Evolutionary conservation across 2,888 invertebrate species (phyloP).

Genomic region (Caenorhabditis sp.): DNA sequence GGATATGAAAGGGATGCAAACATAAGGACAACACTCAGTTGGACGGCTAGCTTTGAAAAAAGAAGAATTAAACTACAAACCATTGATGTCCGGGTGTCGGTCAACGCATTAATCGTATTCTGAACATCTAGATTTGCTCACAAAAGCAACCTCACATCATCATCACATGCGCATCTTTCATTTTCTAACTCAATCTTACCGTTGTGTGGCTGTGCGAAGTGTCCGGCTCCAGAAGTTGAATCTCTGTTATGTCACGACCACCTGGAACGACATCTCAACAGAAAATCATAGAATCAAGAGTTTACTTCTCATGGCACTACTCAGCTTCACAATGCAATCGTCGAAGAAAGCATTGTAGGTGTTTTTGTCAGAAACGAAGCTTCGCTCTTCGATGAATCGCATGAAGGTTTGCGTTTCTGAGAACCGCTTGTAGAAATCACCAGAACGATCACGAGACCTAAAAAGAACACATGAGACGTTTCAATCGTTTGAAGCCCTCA

Average conservation of each 20-base stretch:
- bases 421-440: conserved; percentile 76
- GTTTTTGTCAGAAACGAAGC: conserved; percentile 95
- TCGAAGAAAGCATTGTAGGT: conserved; percentile 96
- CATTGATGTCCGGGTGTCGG: conserved; percentile 29
- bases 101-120: conserved; percentile 23
- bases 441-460: conserved; percentile 85
- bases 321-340: conserved; percentile 89
- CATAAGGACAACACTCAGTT: neutral
- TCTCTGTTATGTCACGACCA: conserved; percentile 30
- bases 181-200: conserved; percentile 31
- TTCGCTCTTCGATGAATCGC: conserved; percentile 97
- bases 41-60: too few relatives aligned
- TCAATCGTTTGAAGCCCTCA: neutral
- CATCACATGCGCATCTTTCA: neutral
- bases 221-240: conserved; percentile 59
- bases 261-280: conserved; percentile 30
- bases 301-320: conserved; percentile 67
- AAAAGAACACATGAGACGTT: neutral
- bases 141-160: conserved; percentile 34
- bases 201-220: conserved; percentile 57
- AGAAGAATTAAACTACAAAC: conserved; percentile 37
- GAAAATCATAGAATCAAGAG: neutral
- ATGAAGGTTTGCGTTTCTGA: conserved; percentile 77
- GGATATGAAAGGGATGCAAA: neutral
- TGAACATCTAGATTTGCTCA: conserved; percentile 22